Base-by-base conservation (phyloP, 2,113 vertebrate species). In the Dromiciops gliroides region DNA sequence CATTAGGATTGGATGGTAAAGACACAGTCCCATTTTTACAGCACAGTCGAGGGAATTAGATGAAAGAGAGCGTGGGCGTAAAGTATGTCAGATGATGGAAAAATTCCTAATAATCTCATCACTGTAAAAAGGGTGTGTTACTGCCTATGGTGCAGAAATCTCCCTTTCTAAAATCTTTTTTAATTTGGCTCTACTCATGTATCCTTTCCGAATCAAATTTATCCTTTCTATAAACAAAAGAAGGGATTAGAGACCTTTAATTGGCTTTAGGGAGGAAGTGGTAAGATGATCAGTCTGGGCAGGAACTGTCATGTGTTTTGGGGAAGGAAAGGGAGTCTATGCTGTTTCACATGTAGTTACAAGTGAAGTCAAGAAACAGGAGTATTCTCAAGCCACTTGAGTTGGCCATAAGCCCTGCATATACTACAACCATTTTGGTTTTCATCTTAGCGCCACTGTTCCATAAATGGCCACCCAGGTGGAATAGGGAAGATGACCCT, bases 221-320 rank as follows among this genome's bases (percentile, higher is more conserved):
- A 98, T 98, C 97, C 96, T 97, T 97, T 98, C 96, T 95, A 93
- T 97, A 97, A 98, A 98, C 97, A 98, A 89, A 83, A 92, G 89
- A 51, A 95, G 93, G 97, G 96, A 97, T 98, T 98, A 98, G 94
- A 96, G 94, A 92, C 89, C 89, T 97, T 97, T 98, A 97, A 98
- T 97, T 98, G 97, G 95, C 96, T 98, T 97, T 97, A 93, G 96
- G 95, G 93, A 96, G 97, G 95, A 96, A 97, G 96, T 94, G 95
- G 97, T 97, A 97, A 98, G 97, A 94, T 92, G 95, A 98, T 97
- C 97, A 93, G 97, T 95, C 90, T 12, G 67, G 92, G 96, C 96
- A 97, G 95, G 95, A 97, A 97, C 95, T 97, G 97, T 96, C 96
- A 97, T 96, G 94, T 96, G 91, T 95, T 94, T 97, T 97, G 95